Evolutionary conservation across 1,140 invertebrate species (phyloP), one percentile per base, ranked within the genome.

Genomic region (Camponotus vicinus): DNA sequence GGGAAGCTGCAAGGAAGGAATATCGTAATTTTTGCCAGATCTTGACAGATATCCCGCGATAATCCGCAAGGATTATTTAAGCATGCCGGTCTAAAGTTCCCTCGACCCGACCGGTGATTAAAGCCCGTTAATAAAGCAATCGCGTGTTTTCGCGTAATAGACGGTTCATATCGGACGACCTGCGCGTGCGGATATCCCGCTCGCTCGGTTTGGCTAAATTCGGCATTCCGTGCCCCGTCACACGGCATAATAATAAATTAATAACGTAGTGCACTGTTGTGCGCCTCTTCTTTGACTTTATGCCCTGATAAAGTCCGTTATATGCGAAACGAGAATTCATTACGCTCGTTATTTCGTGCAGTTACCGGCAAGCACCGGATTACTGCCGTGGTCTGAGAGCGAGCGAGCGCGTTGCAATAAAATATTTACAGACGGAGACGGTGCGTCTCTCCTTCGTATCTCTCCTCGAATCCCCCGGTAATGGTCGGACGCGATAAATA

Each of bases 111-210:
- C 9, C 9, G 42, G 55, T n/a, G 59, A 83, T 80, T 55, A 67
- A 52, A 67, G 34, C 11, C n/a, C 55, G 78, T 82, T 82, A 76
- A 87, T 85, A 87, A 87, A 87, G 80, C 82, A 52, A 85, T 87
- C 86, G 86, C 86, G 86, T 87, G 86, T 52, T 76, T 21, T 37
- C 61, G 49, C 70, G 63, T 87, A 84, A 87, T 87, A 63, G 37
- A 13, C 45, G n/a, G 27, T 15, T 40, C 66, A 32, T 86, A 82
- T 66, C 66, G 59, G 52, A 57, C 40, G 40, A 52, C 45, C 69
- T 15, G 61, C 11, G 13, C 18, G 32, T 27, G 82, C 57, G 40
- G 15, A 75, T 40, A 61, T 63, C 27, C 27, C 27, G 27, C 27
- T 27, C 27, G 27, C 27, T 27, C 40, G 40, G 15, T 34, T 37